A percentile compares a stretch with the other conserved stretches of the same genome.
Evolutionary conservation across 2,797 vertebrate species (phyloP).

Genomic region (Peromyscus nudipes): DNA sequence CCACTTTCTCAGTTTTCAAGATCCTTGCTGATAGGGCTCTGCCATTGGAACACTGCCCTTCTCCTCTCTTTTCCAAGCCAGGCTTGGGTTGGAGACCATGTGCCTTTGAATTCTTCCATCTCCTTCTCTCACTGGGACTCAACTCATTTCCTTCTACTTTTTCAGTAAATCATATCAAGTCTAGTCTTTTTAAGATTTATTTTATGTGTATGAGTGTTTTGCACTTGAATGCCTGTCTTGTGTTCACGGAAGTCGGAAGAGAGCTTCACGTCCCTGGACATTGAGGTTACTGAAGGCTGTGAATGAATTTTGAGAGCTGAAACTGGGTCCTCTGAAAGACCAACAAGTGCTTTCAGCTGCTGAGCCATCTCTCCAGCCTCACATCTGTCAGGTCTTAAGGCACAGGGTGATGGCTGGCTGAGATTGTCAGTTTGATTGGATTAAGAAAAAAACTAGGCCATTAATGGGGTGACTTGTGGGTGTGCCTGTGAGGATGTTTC

Average conservation of each 20-base stretch:
- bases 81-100: neutral
- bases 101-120: neutral
- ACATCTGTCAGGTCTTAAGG: neutral
- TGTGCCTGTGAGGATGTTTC: neutral
- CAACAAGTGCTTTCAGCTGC: neutral
- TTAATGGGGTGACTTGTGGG: neutral
- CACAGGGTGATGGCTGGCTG: neutral
- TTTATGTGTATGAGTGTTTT: neutral
- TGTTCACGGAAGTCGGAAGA: neutral
- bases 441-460: neutral
- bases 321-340: neutral
- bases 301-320: neutral
- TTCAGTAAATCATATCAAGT: neutral
- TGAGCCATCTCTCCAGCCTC: neutral
- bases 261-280: neutral
- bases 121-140: neutral
- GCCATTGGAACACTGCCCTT: neutral
- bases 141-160: neutral
- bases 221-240: neutral
- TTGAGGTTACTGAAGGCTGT: neutral
- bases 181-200: neutral
- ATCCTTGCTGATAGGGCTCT: neutral
- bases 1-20: neutral
- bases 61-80: neutral
- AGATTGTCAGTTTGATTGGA: neutral